Base-by-base conservation (phyloP, 53 echinoderm and acorn worm genomes). In the Paracentrotus lividus region DNA sequence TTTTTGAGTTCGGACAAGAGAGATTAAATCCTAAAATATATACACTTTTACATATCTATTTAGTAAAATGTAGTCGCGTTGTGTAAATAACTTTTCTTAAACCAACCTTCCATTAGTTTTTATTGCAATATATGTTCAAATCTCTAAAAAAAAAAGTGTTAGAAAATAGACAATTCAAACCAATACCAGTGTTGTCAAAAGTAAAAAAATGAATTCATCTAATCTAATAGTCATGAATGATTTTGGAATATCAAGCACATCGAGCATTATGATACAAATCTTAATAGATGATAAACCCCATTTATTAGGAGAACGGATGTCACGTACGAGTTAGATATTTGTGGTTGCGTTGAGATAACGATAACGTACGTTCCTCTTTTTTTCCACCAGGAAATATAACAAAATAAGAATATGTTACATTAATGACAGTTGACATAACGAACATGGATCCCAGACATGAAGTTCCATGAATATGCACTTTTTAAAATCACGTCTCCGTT, bases 371-470 rank as follows among this genome's bases (percentile, higher is more conserved):
- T 38, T 69, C 32, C 8, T n/a, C 69, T 38, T 16, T 72, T 38
- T 40, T 72, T 18, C 1, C 0, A 6, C 40, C 40, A 72, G 15
- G 57, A 18, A 72, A 72, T 72, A 18, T 16, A 72, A 72, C 40
- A 7, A 72, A 72, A 72, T 72, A 36, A 6, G 36, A 72, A 0
- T 18, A 72, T 72, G 38, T 40, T 72, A 72, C 72, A 72, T 72
- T 72, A 72, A 72, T 72, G 72, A 72, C 40, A 40, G 36, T 72
- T 72, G 40, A 72, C 72, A 72, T 40, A 72, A 72, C 72, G 36
- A 72, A 40, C 72, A 40, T 40, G 18, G 40, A 72, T 5, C 27
- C 21, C 72, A 72, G 34, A 69, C 72, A 69, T 38, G 72, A 72
- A 40, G 2, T 14, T 72, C 40, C 36, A 72, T 72, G 72, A 72